Evolutionary conservation across 2,888 invertebrate species (phyloP), one percentile per base, ranked within the genome.

Genomic region (Dorcus parallelipipedus): DNA sequence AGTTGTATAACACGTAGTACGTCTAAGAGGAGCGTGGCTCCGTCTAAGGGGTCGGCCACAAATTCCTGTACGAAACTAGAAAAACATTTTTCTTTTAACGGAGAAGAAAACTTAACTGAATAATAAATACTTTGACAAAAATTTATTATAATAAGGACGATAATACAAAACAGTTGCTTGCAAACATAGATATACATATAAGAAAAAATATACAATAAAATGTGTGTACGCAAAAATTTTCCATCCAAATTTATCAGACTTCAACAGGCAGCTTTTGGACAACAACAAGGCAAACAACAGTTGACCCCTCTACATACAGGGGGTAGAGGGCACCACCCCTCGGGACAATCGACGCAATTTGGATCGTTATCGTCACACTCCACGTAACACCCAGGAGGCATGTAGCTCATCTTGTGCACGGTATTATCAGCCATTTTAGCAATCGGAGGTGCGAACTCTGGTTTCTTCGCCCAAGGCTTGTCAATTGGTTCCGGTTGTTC

Each of bases 41-140:
- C 96, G 79, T 95, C 94, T 71, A 93, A 85, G 14, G 94, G 93
- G 56, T 93, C 89, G 53, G 90, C 87, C 0, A 93, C 86, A 76
- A 96, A 95, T 78, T 96, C 96, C 78, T 94, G 93, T 7, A 96
- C 89, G 76, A 96, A 97, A 78, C 95, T 96, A 81, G 1, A 79
- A 80, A 54, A 69, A 54, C 63, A 62, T 53, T 26, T 26, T 26
- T 26, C 26, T 26, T 26, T 26, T 26, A 14, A 14, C 14, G 14
- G 1, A 14, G 14, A 14, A 14, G 1, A 14, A 14, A 14, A 14
- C 14, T 14, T 14, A 14, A 14, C 14, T 1, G 14, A 14, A 14
- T 20, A 20, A 41, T 17, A 38, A 52, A 57, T 14, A 26, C 20
- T 20, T 33, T 33, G 26, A 33, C 26, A 6, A 5, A 33, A 33